Evolutionary conservation across 1,140 invertebrate species (phyloP).

Genomic region (Holcopasites calliopsidis): DNA sequence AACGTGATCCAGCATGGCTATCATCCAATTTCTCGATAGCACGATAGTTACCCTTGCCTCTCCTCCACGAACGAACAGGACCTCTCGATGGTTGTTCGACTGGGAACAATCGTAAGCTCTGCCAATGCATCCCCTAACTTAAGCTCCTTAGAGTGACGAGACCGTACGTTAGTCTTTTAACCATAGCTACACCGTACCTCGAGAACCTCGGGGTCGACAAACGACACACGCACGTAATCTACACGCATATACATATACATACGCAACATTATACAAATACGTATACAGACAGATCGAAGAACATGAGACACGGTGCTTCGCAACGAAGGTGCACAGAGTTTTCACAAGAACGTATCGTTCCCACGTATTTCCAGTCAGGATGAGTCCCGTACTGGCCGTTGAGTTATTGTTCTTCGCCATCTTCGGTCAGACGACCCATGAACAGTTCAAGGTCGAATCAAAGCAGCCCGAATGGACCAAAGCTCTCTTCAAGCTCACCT

Average conservation of each 20-base stretch:
- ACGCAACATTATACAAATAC: background rate
- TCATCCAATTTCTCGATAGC: background rate
- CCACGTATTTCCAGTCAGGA: constrained; percentile 88
- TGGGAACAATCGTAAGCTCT: background rate
- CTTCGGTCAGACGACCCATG: constrained; percentile 97
- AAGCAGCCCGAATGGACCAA: constrained; percentile 87
- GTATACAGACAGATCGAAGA: constrained; percentile 27
- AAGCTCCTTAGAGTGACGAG: no score
- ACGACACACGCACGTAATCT: constrained; percentile 1
- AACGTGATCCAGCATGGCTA: constrained; percentile 31
- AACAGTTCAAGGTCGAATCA: constrained; percentile 83
- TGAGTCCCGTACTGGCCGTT: constrained; percentile 94
- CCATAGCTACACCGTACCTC: background rate
- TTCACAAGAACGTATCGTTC: constrained; percentile 72
- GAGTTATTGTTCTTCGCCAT: constrained; percentile 99
- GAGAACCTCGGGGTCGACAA: background rate
- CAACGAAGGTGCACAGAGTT: constrained; percentile 24
- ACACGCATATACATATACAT: constrained; percentile 10
- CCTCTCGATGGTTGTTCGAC: background rate
- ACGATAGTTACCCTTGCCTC: background rate
- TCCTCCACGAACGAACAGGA: background rate
- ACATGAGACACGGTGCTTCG: constrained; percentile 32
- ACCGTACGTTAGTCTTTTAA: background rate
- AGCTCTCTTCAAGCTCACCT: constrained; percentile 89
- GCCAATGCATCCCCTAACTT: constrained; percentile 9